These are phyloP conservation scores for Tribolium castaneum DNA, from an alignment of 1,140 invertebrate genomes.

Conservation along the genomic window DNA sequence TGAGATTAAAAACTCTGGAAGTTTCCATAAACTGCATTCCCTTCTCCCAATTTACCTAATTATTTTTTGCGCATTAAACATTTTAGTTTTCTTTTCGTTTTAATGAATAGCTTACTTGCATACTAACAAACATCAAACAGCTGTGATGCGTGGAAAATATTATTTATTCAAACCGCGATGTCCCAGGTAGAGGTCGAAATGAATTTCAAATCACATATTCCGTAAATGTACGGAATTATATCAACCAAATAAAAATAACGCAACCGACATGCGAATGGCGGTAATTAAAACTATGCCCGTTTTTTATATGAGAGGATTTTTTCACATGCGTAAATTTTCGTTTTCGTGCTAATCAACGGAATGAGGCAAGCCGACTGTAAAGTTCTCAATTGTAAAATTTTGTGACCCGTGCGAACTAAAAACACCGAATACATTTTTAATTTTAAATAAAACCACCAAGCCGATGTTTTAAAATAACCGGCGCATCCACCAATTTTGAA, in stretches of 20 bases:
- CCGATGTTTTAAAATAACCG: too few relatives aligned
- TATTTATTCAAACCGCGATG: constrained; percentile 25
- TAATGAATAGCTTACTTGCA: constrained; percentile 15
- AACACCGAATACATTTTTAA: background rate
- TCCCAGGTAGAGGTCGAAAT: background rate
- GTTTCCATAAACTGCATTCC: background rate
- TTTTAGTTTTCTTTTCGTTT: constrained; percentile 4
- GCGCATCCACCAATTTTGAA: too few relatives aligned
- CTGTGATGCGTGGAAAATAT: constrained; percentile 21
- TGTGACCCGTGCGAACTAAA: background rate
- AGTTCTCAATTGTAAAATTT: background rate
- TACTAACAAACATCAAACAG: constrained; percentile 28
- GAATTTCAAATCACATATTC: constrained; percentile 20
- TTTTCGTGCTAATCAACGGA: background rate
- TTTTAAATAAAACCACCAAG: too few relatives aligned
- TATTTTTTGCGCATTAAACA: background rate
- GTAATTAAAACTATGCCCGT: background rate
- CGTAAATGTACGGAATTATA: constrained; percentile 4
- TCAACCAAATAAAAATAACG: constrained; percentile 14
- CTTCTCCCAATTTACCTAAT: background rate
- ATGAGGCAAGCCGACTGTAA: background rate
- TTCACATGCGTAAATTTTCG: background rate
- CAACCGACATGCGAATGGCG: background rate
- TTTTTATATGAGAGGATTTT: background rate
- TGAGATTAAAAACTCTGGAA: too few relatives aligned